Evolutionary conservation across 2,888 invertebrate genomes (phyloP), one percentile per base, ranked within the genome.

Genomic region (Allacma fusca): DNA sequence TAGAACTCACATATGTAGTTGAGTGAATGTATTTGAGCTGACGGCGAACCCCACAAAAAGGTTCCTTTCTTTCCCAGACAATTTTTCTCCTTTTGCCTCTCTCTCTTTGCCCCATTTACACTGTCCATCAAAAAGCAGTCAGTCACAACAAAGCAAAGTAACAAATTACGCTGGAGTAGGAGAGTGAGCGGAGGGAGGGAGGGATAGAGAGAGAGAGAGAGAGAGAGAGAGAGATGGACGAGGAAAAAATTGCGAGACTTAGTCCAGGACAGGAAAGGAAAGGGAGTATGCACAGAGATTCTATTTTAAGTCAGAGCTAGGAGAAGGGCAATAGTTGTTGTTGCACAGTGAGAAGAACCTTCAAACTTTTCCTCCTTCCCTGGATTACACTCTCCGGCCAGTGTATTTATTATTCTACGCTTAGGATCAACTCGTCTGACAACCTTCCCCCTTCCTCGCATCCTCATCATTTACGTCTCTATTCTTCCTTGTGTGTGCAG

Each of bases 121-220:
- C 76, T 78, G 80, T 81, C 81, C 80, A 80, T 81, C 81, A 81
- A 81, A 79, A 78, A 77, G 69, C 71, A 80, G 80, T 80, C 68
- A 75, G 69, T 68, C 79, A 80, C 76, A 81, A 80, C 64, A 79
- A 77, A 73, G 79, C 34, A 76, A 79, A 9, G 75, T 81, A 76
- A 81, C 80, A 81, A 81, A 81, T 81, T 79, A 69, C 69, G 29
- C n/a, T 72, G 62, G 59, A 5, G 68, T 19, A 34, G 28, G 34
- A n/a, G 67, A 2, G 29, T 16, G 28, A 16, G 43, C 40, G 1
- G 69, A 43, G 43, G 19, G 34, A 34, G 34, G 9, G 34, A 34
- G 34, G 9, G 34, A 34, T 7, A 34, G 24, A 64, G 26, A 16
- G 64, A 64, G 16, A 2, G 24, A n/a, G n/a, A n/a, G n/a, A n/a